A percentile compares a stretch with the other conserved stretches of the same genome.
phyloP scores from a whole-genome alignment of 1,140 invertebrate genomes.

The Ooceraea biroi region DNA sequence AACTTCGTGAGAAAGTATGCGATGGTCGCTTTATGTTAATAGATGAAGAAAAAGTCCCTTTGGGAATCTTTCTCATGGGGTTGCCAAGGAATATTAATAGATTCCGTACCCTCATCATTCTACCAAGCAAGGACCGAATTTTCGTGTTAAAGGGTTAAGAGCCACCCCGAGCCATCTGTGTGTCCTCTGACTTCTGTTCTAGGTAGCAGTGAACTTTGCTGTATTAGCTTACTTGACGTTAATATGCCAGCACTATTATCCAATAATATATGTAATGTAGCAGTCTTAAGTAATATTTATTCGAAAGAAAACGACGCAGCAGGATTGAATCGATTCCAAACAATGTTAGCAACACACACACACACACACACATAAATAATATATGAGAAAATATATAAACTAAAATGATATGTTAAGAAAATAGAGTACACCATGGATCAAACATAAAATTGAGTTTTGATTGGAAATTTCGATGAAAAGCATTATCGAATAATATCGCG shows the following conservation, averaged over 20 bases:
- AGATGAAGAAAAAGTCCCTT: slow-evolving; percentile 65
- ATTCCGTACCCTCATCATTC: slow-evolving; percentile 56
- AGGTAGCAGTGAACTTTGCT: slow-evolving; percentile 51
- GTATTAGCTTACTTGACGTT: slow-evolving; percentile 32
- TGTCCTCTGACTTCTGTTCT: slow-evolving; percentile 52
- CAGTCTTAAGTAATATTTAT: slow-evolving; percentile 62
- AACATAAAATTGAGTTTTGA: slow-evolving; percentile 73
- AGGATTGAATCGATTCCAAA: slow-evolving; percentile 46
- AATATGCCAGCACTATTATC: slow-evolving; percentile 46
- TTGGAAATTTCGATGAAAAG: slow-evolving; percentile 64
- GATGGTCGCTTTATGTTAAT: slow-evolving; percentile 74
- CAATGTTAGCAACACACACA: too few relatives aligned
- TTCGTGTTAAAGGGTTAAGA: slow-evolving; percentile 70
- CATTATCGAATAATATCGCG: slow-evolving; percentile 46
- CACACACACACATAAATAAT: too few relatives aligned
- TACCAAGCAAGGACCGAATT: slow-evolving; percentile 60
- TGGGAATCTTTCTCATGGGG: slow-evolving; percentile 70
- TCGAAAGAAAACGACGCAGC: slow-evolving; percentile 40
- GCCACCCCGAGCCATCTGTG: slow-evolving; percentile 64
- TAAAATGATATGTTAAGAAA: slow-evolving; percentile 72
- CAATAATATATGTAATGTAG: slow-evolving; percentile 60
- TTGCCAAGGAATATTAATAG: slow-evolving; percentile 75
- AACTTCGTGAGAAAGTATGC: slow-evolving; percentile 67
- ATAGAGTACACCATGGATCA: slow-evolving; percentile 57
- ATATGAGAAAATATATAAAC: slow-evolving; percentile 71